These are phyloP conservation scores for Crepidodera aurea DNA, from an alignment of 2,888 invertebrate species.

Conservation along the genomic window DNA sequence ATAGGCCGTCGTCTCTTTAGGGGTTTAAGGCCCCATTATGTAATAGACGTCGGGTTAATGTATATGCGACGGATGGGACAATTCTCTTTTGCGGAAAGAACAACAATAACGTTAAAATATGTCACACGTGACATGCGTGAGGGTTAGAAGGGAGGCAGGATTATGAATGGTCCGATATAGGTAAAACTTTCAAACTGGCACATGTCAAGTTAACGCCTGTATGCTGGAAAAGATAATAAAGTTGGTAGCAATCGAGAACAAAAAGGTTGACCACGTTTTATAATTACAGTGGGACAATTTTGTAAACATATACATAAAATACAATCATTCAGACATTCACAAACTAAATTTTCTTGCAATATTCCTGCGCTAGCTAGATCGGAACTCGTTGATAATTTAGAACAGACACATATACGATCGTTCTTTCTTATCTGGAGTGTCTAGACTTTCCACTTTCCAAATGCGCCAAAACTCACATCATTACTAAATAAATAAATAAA, in stretches of 20 bases:
- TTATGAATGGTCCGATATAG: neutral
- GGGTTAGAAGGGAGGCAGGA: constrained; percentile 1
- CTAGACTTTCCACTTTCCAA: too few species aligned
- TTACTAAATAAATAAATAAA: too few species aligned
- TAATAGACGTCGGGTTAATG: constrained; percentile 17
- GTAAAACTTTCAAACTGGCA: neutral
- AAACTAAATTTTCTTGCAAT: too few species aligned
- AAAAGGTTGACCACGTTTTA: too few species aligned
- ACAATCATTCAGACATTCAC: too few species aligned
- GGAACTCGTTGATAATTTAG: too few species aligned
- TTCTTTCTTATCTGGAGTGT: too few species aligned
- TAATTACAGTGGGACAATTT: too few species aligned
- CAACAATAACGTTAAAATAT: constrained; percentile 28
- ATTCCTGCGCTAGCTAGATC: too few species aligned
- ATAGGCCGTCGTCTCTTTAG: constrained; percentile 31
- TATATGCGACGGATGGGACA: constrained; percentile 18
- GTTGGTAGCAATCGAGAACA: neutral
- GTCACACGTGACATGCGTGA: constrained; percentile 14
- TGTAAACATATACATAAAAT: too few species aligned
- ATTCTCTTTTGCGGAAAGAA: constrained; percentile 24
- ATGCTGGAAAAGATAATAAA: neutral
- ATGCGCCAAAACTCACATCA: too few species aligned
- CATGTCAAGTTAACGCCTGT: neutral
- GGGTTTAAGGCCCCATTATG: constrained; percentile 21
- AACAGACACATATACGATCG: too few species aligned